Evolutionary conservation across 1,140 invertebrate species (phyloP).

Genomic region (Lamellibrachia luymesi): DNA sequence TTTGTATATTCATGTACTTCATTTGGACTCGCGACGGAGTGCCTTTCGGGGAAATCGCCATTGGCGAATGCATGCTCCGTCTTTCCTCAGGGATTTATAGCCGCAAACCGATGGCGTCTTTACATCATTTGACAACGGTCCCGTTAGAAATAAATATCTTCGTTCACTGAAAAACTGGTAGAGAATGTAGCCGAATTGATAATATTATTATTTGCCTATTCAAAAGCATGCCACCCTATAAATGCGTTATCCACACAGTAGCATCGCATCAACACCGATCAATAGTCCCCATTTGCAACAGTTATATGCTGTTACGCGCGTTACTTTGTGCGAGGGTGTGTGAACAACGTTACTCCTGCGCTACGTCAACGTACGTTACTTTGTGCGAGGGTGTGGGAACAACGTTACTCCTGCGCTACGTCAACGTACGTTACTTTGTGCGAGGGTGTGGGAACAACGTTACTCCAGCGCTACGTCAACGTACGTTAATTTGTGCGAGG

Average conservation of each 20-base stretch:
- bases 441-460: no score
- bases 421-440: background rate
- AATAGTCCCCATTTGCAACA: background rate
- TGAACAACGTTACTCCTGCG: no score
- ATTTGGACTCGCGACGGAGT: no score
- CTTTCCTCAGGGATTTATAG: no score
- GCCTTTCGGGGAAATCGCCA: no score
- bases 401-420: no score
- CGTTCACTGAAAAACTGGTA: background rate
- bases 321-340: background rate
- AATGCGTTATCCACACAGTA: background rate
- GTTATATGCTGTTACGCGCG: background rate
- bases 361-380: background rate
- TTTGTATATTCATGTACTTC: no score
- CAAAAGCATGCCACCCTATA: background rate
- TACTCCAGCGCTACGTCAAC: no score
- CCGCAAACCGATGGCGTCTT: background rate
- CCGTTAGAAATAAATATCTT: background rate
- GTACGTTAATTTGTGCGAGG: background rate
- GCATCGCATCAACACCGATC: background rate
- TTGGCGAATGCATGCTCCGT: no score
- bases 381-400: background rate
- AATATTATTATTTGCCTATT: background rate
- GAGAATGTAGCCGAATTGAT: background rate
- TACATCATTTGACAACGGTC: background rate